Percentiles rank a stretch among this genome's conserved stretches.
These are phyloP conservation scores for Zeuzera pyrina DNA, from an alignment of 2,888 invertebrate species.

Conservation along the genomic window DNA sequence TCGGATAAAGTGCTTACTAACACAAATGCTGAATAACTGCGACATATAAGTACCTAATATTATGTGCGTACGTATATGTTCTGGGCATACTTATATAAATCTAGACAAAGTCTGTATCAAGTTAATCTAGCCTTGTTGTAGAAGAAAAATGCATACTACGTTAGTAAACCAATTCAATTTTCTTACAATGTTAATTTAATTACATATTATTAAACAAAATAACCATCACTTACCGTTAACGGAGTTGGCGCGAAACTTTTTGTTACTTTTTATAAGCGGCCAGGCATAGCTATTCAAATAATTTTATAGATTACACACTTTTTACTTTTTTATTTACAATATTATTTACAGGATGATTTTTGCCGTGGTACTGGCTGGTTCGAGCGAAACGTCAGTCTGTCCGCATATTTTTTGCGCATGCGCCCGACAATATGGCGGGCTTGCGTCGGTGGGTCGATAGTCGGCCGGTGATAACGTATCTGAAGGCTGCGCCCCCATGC, in stretches of 20 bases:
- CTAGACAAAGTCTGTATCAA: too few species aligned
- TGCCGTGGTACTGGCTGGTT: constrained; percentile 34
- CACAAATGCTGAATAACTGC: too few species aligned
- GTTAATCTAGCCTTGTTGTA: too few species aligned
- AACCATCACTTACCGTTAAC: constrained; percentile 1
- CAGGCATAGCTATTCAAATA: constrained; percentile 1
- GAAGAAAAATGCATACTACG: too few species aligned
- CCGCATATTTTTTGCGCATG: constrained; percentile 57
- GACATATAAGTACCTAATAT: too few species aligned
- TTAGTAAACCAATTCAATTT: too few species aligned
- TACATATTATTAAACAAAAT: too few species aligned
- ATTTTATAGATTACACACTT: constrained; percentile 9
- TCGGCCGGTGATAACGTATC: constrained; percentile 44
- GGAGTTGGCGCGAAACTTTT: background rate
- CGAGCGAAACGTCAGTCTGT: constrained; percentile 47
- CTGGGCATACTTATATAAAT: too few species aligned
- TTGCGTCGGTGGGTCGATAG: constrained; percentile 43
- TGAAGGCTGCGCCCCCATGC: constrained; percentile 54
- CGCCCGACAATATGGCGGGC: constrained; percentile 34
- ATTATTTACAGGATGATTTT: constrained; percentile 48
- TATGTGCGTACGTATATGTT: too few species aligned
- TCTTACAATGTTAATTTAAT: too few species aligned
- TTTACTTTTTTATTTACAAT: constrained; percentile 31
- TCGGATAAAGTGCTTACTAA: too few species aligned
- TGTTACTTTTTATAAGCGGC: background rate